These are phyloP conservation scores for Endotricha flammealis DNA, from an alignment of 2,888 invertebrate genomes.

Conservation along the genomic window DNA sequence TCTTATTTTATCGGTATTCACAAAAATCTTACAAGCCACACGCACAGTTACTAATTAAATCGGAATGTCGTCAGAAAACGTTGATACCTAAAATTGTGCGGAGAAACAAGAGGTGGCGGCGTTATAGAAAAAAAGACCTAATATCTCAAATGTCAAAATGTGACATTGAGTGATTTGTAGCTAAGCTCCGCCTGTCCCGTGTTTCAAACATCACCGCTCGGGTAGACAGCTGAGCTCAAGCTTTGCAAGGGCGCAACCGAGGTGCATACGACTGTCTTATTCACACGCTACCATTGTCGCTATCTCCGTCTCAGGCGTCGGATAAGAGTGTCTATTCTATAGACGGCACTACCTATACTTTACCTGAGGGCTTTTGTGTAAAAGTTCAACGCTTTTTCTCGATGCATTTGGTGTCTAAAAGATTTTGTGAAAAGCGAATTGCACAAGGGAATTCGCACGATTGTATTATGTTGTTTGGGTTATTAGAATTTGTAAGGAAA, in stretches of 20 bases:
- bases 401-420: conserved; percentile 60
- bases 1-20: conserved; percentile 6
- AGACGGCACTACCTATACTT: conserved; percentile 67
- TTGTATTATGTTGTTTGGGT: conserved; percentile 32
- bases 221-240: conserved; percentile 76
- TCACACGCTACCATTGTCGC: conserved; percentile 39
- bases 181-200: conserved; percentile 80
- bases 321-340: conserved; percentile 68
- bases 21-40: conserved; percentile 3
- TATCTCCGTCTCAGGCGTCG: conserved; percentile 53
- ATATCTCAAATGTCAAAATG: conserved; percentile 80
- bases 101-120: conserved; percentile 66
- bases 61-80: conserved; percentile 28
- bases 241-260: conserved; percentile 62
- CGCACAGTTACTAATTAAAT: conserved; percentile 18
- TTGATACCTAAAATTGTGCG: conserved; percentile 36
- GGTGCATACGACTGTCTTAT: conserved; percentile 57
- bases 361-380: conserved; percentile 77
- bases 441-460: conserved; percentile 42
- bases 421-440: conserved; percentile 53
- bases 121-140: conserved; percentile 78
- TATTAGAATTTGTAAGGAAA: conserved; percentile 11
- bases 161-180: conserved; percentile 80
- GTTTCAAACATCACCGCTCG: conserved; percentile 79
- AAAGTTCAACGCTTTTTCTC: conserved; percentile 72